Evolutionary conservation across 2,888 invertebrate species (phyloP), one percentile per base, ranked within the genome.

Genomic region (Tethea ocularis): DNA sequence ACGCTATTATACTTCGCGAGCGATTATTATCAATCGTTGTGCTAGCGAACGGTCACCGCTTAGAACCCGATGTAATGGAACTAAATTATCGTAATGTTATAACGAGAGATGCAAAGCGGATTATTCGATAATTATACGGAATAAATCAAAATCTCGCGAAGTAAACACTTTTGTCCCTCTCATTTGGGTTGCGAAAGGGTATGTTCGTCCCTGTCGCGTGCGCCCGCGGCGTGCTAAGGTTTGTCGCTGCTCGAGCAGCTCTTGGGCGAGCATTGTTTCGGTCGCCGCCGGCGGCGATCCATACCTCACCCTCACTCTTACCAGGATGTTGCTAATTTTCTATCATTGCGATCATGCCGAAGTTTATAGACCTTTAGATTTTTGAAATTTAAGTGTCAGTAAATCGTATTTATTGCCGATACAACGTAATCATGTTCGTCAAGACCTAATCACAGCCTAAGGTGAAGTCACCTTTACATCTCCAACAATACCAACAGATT

Each of bases 1-100:
- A 91, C 92, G 91, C 91, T 88, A 93, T 93, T 93, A 92, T 93
- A 91, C 89, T 91, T 91, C 89, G 89, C 92, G 84, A 89, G 88
- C 89, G 92, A 91, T 93, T 91, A 93, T 93, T 93, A 93, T 92
- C 93, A 92, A 91, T 90, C 88, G 89, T 78, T 89, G 88, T 83
- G 80, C 89, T 88, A 89, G 90, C 86, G 84, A 85, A 88, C 89
- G 87, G 92, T 91, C 91, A 89, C 89, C 89, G 90, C 89, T 90
- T 91, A 88, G 88, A 88, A 86, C 84, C 74, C 85, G 84, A 84
- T 88, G 88, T 91, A 92, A 91, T 92, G 86, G 88, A 84, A 82
- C 87, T 74, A 87, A 92, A 93, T 93, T 93, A 93, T 93, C 91
- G 85, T 90, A 91, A 91, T 89, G 87, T 84, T 87, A 87, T 90